A percentile compares a stretch with the other conserved stretches of the same genome.
phyloP scores from a whole-genome alignment of 2,888 invertebrate species.

The Sepioteuthis lessoniana region DNA sequence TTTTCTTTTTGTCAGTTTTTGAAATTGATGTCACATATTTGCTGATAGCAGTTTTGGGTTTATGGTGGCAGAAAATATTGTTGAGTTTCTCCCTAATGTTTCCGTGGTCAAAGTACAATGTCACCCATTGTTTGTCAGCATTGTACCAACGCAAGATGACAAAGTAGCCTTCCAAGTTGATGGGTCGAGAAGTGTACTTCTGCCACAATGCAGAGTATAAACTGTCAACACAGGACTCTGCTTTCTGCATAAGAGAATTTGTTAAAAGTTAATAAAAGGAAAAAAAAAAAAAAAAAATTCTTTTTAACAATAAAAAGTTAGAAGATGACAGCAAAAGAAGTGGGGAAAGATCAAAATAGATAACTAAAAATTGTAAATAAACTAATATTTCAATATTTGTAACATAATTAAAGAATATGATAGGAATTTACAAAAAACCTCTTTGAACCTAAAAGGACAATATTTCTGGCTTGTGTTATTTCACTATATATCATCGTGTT shows the following conservation, averaged over 20 bases:
- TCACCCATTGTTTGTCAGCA: neutral
- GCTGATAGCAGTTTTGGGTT: neutral
- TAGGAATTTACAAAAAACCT: too few relatives aligned
- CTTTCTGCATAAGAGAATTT: neutral
- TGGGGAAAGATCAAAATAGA: too few relatives aligned
- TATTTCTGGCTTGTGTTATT: too few relatives aligned
- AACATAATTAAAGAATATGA: too few relatives aligned
- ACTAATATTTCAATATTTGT: too few relatives aligned
- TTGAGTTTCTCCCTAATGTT: conserved; percentile 15
- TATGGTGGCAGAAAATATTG: neutral
- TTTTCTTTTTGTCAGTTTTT: neutral
- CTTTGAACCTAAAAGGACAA: too few relatives aligned
- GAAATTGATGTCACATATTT: conserved; percentile 36
- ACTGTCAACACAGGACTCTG: conserved; percentile 24
- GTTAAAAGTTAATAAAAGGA: neutral
- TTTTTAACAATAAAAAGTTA: neutral
- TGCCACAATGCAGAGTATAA: conserved; percentile 23
- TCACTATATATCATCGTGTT: too few relatives aligned
- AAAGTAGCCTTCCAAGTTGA: conserved; percentile 38
- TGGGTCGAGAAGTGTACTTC: neutral
- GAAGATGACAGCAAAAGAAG: too few relatives aligned
- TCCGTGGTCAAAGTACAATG: neutral
- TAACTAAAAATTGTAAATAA: too few relatives aligned
- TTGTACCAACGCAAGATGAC: conserved; percentile 39
- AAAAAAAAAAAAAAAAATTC: neutral